phyloP scores from a whole-genome alignment of 2,888 invertebrate species.

The Eretmocerus hayati region DNA sequence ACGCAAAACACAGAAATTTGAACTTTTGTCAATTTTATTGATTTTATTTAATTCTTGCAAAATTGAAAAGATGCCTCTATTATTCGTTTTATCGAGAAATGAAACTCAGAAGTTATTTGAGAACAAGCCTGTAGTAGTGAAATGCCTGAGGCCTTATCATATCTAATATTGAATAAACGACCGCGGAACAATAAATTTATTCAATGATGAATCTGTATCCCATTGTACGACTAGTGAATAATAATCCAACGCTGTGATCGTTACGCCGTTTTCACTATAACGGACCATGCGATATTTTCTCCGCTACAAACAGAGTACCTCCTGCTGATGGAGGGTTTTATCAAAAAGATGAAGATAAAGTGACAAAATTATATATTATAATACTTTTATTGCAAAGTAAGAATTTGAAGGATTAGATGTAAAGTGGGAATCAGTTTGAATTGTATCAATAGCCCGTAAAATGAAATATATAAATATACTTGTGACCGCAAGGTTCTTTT shows the following conservation, averaged over 20 bases:
- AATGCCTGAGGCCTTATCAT: constrained; percentile 44
- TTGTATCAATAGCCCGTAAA: constrained; percentile 7
- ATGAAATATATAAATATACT: constrained; percentile 12
- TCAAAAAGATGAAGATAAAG: constrained; percentile 15
- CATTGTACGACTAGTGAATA: constrained; percentile 22
- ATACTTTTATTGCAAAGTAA: constrained; percentile 16
- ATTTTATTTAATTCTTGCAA: too few species aligned
- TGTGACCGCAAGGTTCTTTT: constrained; percentile 23
- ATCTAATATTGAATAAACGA: constrained; percentile 36
- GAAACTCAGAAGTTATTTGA: constrained; percentile 37
- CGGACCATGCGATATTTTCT: constrained; percentile 27
- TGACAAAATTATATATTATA: constrained; percentile 22
- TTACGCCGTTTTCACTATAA: constrained; percentile 28
- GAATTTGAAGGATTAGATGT: constrained; percentile 17
- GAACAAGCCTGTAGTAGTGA: constrained; percentile 33
- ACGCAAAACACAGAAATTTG: too few species aligned
- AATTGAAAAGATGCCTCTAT: too few species aligned
- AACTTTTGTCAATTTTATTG: too few species aligned
- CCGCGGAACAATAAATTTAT: constrained; percentile 35
- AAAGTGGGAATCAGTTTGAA: too few species aligned
- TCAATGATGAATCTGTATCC: constrained; percentile 23
- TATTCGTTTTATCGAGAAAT: too few species aligned
- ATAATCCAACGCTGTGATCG: constrained; percentile 33
- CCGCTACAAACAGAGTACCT: constrained; percentile 18
- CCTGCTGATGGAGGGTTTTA: constrained; percentile 16